Conservation (phyloP, 1,140 invertebrate genomes). For the Chrysomallon squamiferum region DNA sequence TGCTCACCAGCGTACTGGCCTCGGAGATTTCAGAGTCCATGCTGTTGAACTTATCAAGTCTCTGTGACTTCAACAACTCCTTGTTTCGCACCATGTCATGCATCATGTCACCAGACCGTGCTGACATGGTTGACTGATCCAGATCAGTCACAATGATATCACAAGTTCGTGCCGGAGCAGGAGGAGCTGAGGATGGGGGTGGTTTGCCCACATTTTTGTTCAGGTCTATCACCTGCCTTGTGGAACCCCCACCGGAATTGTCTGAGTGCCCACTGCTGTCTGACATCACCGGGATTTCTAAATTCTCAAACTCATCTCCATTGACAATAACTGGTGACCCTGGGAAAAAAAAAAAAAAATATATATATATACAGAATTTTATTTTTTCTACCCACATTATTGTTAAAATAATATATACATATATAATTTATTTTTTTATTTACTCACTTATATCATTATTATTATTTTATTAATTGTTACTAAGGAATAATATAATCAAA, state of each 20-base stretch:
- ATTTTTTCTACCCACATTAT: too few species aligned
- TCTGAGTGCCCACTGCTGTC: conserved; percentile 9
- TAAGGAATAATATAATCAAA: too few species aligned
- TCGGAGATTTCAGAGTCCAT: conserved; percentile 85
- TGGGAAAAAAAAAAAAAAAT: conserved; percentile 15
- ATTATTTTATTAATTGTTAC: too few species aligned
- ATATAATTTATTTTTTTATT: too few species aligned
- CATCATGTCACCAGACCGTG: conserved; percentile 51
- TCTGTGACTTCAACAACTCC: conserved; percentile 67
- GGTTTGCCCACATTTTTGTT: conserved; percentile 34
- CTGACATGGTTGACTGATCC: conserved; percentile 13
- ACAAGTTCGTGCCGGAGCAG: conserved; percentile 31
- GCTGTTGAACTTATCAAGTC: conserved; percentile 84
- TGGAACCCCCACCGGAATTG: not conserved
- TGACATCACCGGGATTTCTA: conserved; percentile 45
- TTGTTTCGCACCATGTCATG: conserved; percentile 62
- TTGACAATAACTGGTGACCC: conserved; percentile 62
- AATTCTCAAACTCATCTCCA: conserved; percentile 63
- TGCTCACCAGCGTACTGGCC: conserved; percentile 52
- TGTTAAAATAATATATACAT: too few species aligned
- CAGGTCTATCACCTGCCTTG: conserved; percentile 19
- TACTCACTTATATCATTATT: too few species aligned
- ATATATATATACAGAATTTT: too few species aligned
- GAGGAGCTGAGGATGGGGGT: not conserved
- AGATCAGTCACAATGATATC: conserved; percentile 51